Conservation (phyloP, 1,140 invertebrate species). For the Polypedilum pembai region DNA sequence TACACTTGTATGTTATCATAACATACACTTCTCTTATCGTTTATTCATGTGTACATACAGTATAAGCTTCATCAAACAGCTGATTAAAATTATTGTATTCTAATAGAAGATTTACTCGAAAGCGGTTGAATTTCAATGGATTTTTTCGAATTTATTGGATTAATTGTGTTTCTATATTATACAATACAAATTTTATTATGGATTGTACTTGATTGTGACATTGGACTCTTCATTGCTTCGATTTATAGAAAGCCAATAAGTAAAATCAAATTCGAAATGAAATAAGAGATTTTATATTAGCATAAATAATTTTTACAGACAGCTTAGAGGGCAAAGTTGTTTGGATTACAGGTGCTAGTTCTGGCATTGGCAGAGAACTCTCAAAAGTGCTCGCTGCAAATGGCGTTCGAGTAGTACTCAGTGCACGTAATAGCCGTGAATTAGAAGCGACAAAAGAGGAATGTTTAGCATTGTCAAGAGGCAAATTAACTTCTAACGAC, state of each 20-base stretch:
- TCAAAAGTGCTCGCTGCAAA: constrained; percentile 62
- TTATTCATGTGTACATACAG: neutral
- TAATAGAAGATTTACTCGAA: neutral
- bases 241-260: constrained; percentile 54
- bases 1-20: neutral
- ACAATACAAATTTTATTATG: constrained; percentile 46
- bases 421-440: constrained; percentile 62
- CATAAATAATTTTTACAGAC: constrained; percentile 41
- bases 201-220: constrained; percentile 50
- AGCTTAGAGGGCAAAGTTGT: constrained; percentile 66
- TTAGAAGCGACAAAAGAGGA: constrained; percentile 63
- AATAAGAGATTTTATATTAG: neutral
- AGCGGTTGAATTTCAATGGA: neutral
- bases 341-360: constrained; percentile 85
- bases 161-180: constrained; percentile 47
- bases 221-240: constrained; percentile 48
- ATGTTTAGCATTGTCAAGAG: constrained; percentile 44
- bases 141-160: constrained; percentile 37
- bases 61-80: neutral
- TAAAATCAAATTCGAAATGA: constrained; percentile 36
- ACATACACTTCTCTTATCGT: neutral
- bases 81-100: neutral
- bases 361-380: constrained; percentile 76
- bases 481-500: constrained; percentile 51
- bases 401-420: constrained; percentile 64